Conservation (phyloP, 2,888 invertebrate species). For the Rugalucina vietnamica region DNA sequence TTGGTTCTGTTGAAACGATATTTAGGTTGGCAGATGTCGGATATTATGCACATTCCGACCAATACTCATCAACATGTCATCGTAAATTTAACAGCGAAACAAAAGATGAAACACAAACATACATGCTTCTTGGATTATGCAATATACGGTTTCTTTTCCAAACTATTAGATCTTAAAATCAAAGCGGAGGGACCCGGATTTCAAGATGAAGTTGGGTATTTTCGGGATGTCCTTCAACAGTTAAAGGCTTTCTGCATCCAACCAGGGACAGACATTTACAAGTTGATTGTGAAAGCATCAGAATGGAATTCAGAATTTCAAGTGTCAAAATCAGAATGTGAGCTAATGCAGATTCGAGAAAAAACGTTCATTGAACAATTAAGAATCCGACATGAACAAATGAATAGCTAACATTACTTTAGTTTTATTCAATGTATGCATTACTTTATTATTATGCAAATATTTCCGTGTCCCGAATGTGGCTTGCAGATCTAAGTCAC, state of each 20-base stretch:
- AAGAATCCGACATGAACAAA: constrained; percentile 10
- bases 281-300: background rate
- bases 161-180: constrained; percentile 27
- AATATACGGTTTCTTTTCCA: constrained; percentile 37
- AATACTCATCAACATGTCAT: constrained; percentile 30
- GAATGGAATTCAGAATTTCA: constrained; percentile 21
- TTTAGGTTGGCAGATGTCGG: constrained; percentile 50
- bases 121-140: constrained; percentile 35
- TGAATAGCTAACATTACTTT: too few relatives aligned
- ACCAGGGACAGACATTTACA: background rate
- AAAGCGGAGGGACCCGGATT: constrained; percentile 1
- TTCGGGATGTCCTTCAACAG: constrained; percentile 16
- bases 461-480: too few relatives aligned
- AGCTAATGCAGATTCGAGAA: constrained; percentile 7
- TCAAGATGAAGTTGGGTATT: background rate
- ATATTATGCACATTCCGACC: constrained; percentile 44
- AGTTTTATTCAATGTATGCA: too few relatives aligned
- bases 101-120: constrained; percentile 12
- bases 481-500: too few relatives aligned
- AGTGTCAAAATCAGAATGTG: constrained; percentile 7
- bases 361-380: constrained; percentile 7
- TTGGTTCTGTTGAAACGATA: constrained; percentile 42
- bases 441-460: too few relatives aligned
- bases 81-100: background rate
- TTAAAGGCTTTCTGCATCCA: constrained; percentile 29